These are phyloP conservation scores for Babyrousa celebensis DNA, from an alignment of 2,797 vertebrate genomes.

Conservation along the genomic window DNA sequence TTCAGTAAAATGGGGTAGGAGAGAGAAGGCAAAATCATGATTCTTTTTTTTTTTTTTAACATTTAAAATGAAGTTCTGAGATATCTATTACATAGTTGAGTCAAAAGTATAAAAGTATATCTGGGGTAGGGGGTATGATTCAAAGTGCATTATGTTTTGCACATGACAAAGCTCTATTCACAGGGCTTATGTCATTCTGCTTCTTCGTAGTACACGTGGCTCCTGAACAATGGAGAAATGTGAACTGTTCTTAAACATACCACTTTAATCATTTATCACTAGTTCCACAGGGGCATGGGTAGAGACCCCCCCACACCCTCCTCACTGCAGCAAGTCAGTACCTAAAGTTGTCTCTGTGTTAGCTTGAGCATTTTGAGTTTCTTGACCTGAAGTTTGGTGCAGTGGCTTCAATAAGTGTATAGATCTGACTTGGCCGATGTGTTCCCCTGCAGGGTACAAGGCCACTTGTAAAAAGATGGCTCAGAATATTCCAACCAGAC, in stretches of 20 bases:
- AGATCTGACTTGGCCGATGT: not conserved
- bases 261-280: slow-evolving; percentile 54
- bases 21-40: not conserved
- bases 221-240: not conserved
- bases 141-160: not conserved
- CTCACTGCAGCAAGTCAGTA: fast-evolving
- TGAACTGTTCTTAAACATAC: not conserved
- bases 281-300: not conserved
- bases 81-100: not conserved
- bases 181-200: not conserved
- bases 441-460: not conserved
- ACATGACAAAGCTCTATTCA: not conserved
- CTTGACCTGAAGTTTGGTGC: slow-evolving; percentile 40
- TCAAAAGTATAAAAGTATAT: not conserved
- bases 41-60: not conserved
- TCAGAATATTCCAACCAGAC: not conserved
- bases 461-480: not conserved
- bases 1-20: not conserved
- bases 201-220: not conserved
- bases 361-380: not conserved
- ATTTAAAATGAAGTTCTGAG: not conserved
- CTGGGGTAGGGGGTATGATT: not conserved
- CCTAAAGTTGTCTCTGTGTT: not conserved
- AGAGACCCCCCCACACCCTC: not conserved
- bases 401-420: slow-evolving; percentile 46